A percentile compares a stretch with the other conserved stretches of the same genome.
Conservation (phyloP, 2,888 invertebrate genomes). For the Ernsta delagoae region DNA sequence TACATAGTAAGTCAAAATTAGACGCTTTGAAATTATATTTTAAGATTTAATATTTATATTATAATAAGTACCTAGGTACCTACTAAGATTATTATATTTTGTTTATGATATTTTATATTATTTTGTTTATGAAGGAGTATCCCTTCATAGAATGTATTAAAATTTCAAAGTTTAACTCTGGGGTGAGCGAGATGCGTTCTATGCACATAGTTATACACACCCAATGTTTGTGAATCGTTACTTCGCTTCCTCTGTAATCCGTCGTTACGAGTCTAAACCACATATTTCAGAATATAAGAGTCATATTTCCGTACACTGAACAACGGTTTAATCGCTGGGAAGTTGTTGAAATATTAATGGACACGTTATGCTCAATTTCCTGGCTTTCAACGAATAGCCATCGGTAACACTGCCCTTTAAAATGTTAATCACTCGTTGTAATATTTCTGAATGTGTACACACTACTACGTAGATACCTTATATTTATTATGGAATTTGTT, state of each 20-base stretch:
- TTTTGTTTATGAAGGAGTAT: neutral
- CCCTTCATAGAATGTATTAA: constrained; percentile 31
- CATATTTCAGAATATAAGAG: constrained; percentile 22
- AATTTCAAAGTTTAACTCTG: constrained; percentile 34
- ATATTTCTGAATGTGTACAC: constrained; percentile 21
- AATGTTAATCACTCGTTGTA: constrained; percentile 40
- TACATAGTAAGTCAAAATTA: too few relatives aligned
- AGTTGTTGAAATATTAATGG: constrained; percentile 81
- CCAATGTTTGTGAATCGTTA: constrained; percentile 51
- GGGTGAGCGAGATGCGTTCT: constrained; percentile 69
- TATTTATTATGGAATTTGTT: too few relatives aligned
- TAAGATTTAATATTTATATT: too few relatives aligned
- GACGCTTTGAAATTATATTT: too few relatives aligned
- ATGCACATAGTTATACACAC: constrained; percentile 54
- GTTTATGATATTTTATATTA: neutral
- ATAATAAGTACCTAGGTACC: too few relatives aligned
- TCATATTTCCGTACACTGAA: constrained; percentile 22
- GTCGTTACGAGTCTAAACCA: constrained; percentile 16
- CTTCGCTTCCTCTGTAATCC: constrained; percentile 51
- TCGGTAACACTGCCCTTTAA: constrained; percentile 70
- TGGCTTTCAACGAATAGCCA: constrained; percentile 75
- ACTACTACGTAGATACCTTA: neutral
- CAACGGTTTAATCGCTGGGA: constrained; percentile 67
- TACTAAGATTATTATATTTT: neutral
- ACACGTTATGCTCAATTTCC: constrained; percentile 81